Evolutionary conservation across 2,888 invertebrate species (phyloP), one percentile per base, ranked within the genome.

Genomic region (Drosophila stalkeri): DNA sequence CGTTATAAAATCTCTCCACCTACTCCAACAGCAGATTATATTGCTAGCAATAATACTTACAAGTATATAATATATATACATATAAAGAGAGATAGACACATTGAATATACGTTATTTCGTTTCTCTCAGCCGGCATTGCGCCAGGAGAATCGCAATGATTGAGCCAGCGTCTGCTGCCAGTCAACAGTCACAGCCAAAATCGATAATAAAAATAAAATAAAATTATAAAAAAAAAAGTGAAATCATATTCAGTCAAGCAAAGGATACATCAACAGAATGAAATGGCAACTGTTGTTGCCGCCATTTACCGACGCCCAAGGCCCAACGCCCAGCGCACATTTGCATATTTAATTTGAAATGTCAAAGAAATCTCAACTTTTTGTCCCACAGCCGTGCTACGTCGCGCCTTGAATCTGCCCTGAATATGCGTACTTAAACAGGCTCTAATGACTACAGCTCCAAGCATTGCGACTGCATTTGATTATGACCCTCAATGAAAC

Each of bases 321-420:
- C 41, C 41, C 41, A 20, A 18, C 31, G 35, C 47, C 35, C 44
- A 20, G 49, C 37, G 39, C 60, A 39, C 46, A 82, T 81, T 81
- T 82, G 69, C 81, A 82, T 81, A 81, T 74, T 81, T 81, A 81
- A 81, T 77, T 77, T 64, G 56, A 63, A 31, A 62, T 70, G 69
- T 62, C 69, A 60, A 62, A 72, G 64, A 72, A 72, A 64, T 63
- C 54, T 23, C 44, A 66, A 55, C 35, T 62, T 67, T 61, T 46
- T 37, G 47, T 47, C 56, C 59, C 41, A 31, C 23, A 47, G 46
- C 39, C 20, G 57, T 59, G 54, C 59, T 59, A 44, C 44, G 31
- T 47, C 41, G 16, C 18, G 31, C 0, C 16, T 23, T n/a, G 23
- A 8, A 23, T 23, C 6, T 23, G n/a, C n/a, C n/a, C 44, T 33